phyloP scores from a whole-genome alignment of 2,888 invertebrate genomes.

The Synergus gifuensis region DNA sequence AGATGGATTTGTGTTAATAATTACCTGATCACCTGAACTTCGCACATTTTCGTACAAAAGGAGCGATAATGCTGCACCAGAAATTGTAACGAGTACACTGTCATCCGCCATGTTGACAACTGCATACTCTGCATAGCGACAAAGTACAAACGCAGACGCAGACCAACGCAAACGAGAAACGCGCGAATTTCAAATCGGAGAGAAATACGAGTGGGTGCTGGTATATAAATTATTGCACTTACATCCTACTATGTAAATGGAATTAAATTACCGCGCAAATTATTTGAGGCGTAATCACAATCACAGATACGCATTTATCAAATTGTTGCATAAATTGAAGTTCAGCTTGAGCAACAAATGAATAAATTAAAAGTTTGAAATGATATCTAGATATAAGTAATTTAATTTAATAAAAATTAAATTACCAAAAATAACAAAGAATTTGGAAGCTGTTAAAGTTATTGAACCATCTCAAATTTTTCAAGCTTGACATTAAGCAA shows the following conservation, averaged over 20 bases:
- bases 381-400: no score
- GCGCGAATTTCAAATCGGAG: slow-evolving; percentile 19
- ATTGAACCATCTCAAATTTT: no score
- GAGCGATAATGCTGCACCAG: slow-evolving; percentile 84
- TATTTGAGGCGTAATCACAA: not conserved
- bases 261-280: slow-evolving; percentile 4
- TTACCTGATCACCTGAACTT: slow-evolving; percentile 82
- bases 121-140: not conserved
- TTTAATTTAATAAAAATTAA: no score
- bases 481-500: no score
- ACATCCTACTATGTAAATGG: not conserved
- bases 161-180: not conserved
- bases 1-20: not conserved
- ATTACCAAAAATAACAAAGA: no score
- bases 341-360: not conserved
- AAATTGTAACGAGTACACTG: slow-evolving; percentile 74
- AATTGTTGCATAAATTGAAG: not conserved
- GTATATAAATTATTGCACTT: not conserved
- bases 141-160: no score
- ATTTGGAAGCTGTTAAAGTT: no score
- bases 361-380: no score
- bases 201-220: slow-evolving; percentile 5
- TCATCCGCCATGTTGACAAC: slow-evolving; percentile 72
- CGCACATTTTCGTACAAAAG: slow-evolving; percentile 84
- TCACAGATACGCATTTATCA: not conserved